phyloP scores from a whole-genome alignment of 1,140 invertebrate genomes.

The Aphaenogaster rudis region DNA sequence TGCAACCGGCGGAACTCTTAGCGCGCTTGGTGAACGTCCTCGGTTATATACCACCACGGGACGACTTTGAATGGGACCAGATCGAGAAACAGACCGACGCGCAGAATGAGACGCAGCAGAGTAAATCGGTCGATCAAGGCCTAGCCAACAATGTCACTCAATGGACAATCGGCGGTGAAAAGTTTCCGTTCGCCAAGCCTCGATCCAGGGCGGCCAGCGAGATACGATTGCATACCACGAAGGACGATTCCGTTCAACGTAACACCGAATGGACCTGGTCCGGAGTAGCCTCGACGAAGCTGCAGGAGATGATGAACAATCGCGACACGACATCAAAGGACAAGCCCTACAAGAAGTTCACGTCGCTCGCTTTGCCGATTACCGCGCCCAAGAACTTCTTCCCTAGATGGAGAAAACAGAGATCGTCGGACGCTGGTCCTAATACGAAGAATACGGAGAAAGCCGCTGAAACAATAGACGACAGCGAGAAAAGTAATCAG shows the following conservation, averaged over 20 bases:
- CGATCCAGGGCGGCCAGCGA: constrained; percentile 87
- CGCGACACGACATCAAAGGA: constrained; percentile 74
- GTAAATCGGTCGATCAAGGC: constrained; percentile 80
- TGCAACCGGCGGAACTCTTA: constrained; percentile 91
- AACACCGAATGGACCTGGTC: constrained; percentile 90
- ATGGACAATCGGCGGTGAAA: constrained; percentile 88
- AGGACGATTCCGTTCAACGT: constrained; percentile 84
- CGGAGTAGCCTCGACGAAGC: constrained; percentile 88
- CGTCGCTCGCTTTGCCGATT: constrained; percentile 79
- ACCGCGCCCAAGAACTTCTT: constrained; percentile 78
- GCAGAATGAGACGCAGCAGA: constrained; percentile 58
- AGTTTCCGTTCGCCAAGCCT: constrained; percentile 82
- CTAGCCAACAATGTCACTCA: constrained; percentile 76
- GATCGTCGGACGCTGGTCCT: constrained; percentile 55
- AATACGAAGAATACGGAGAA: constrained; percentile 66
- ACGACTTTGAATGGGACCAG: constrained; percentile 77
- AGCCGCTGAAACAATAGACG: constrained; percentile 65
- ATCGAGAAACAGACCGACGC: constrained; percentile 4
- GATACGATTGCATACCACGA: constrained; percentile 83
- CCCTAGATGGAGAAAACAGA: constrained; percentile 83
- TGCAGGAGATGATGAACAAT: constrained; percentile 87
- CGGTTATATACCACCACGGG: constrained; percentile 88
- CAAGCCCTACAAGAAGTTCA: constrained; percentile 76
- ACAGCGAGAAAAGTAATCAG: background rate
- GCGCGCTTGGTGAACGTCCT: constrained; percentile 92